phyloP scores from a whole-genome alignment of 2,797 vertebrate genomes.

The Periparus ater region DNA sequence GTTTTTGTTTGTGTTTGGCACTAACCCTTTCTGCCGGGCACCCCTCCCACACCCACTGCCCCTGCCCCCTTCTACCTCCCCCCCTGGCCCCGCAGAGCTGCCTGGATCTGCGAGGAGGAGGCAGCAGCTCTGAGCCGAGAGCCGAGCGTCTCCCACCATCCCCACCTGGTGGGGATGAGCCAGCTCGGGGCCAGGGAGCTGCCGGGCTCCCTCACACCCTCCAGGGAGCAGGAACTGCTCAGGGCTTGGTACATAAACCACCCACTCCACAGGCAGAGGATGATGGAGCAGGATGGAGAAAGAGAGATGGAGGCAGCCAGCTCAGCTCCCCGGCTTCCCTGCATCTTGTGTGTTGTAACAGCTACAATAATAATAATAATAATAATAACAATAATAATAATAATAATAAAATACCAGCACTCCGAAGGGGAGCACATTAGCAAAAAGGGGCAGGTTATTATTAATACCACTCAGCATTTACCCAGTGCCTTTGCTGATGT shows the following conservation, averaged over 20 bases:
- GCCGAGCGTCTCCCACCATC: not conserved
- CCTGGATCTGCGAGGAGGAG: not conserved
- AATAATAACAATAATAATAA: not conserved
- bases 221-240: not conserved
- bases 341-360: not conserved
- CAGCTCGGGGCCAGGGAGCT: fast-evolving
- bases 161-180: not conserved
- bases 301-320: not conserved
- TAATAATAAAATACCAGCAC: not conserved
- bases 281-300: not conserved
- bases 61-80: not conserved
- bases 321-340: not conserved
- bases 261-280: not conserved
- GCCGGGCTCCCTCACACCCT: fast-evolving
- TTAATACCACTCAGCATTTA: constrained; percentile 38
- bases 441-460: constrained; percentile 14
- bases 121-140: not conserved
- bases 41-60: constrained; percentile 1
- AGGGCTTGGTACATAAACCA: not conserved
- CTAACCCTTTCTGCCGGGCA: constrained; percentile 66
- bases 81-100: not conserved
- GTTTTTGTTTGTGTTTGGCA: constrained; percentile 76
- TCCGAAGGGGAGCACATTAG: not conserved
- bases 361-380: not conserved
- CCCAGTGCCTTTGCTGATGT: not conserved